Base-by-base conservation (phyloP, 2,113 vertebrate genomes). In the Chaenogobius annularis region DNA sequence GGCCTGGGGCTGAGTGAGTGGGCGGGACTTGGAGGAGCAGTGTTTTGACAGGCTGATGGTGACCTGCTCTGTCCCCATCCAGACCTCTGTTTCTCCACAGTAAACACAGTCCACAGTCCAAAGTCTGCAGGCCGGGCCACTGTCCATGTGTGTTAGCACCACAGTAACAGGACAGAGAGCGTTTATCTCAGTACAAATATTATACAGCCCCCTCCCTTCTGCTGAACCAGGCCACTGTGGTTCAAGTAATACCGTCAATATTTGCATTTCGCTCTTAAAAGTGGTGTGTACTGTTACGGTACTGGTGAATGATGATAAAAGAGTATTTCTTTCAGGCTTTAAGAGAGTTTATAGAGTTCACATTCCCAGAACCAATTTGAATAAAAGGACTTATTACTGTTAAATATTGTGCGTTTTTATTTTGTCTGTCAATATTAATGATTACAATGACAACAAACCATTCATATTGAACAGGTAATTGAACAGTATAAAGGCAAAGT, bases 181-280 rank as follows among this genome's bases (percentile, higher is more conserved):
- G 52, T 82, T 87, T 87, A 90, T 89, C 85, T 58, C 72, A 77
- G 86, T 81, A 83, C 78, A 92, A 92, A 92, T 78, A 84, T 64
- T 66, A 23, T 46, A 80, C 44, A 17, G 73, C 75, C 66, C 73
- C 50, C 66, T 79, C 73, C 72, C 81, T 69, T 70, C 64, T 40
- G 74, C 77, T 81, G 65, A 75, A 68, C 63, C 52, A 7, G 70
- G 75, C 74, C 73, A 65, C 72, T 62, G 64, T 84, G 84, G 86
- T 92, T 90, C 89, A 89, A 83, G 80, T 71, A 73, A 76, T 75
- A 83, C 74, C 73, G 80, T 84, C 82, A 90, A 88, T 90, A 91
- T 92, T 90, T 87, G 73, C 73, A 83, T 55, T 73, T 69, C 76
- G 69, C 66, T 78, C 48, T 74, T 72, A 70, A 67, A 58, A 63